Conservation (phyloP, 2,888 invertebrate species). For the Choristoneura rosaceana region DNA sequence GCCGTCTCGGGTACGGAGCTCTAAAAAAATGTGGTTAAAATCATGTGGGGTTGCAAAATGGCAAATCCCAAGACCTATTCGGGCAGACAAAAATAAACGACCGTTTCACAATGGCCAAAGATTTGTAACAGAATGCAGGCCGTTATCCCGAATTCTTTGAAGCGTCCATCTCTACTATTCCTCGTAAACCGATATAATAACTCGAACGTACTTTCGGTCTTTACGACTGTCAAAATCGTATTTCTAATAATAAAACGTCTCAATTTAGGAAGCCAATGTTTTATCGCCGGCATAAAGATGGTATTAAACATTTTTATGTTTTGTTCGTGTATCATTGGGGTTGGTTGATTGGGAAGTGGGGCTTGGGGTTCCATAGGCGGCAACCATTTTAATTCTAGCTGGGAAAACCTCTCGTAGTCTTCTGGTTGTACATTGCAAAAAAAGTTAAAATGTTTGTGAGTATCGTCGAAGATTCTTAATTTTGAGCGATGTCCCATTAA, state of each 20-base stretch:
- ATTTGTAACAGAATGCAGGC: conserved; percentile 24
- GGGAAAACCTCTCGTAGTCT: too few species aligned
- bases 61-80: background rate
- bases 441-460: too few species aligned
- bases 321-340: conserved; percentile 67
- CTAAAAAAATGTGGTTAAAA: background rate
- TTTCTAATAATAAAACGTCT: conserved; percentile 84
- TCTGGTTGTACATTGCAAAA: too few species aligned
- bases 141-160: conserved; percentile 48
- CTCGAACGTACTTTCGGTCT: conserved; percentile 61
- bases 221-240: conserved; percentile 82
- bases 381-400: background rate
- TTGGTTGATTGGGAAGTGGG: conserved; percentile 51
- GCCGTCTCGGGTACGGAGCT: too few species aligned
- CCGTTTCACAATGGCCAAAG: background rate
- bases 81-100: conserved; percentile 8
- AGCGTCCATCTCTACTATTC: conserved; percentile 67
- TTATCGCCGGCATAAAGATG: conserved; percentile 74
- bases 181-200: conserved; percentile 80
- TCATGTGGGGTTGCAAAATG: background rate
- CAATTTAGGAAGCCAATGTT: conserved; percentile 80
- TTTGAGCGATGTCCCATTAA: too few species aligned
- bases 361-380: background rate
- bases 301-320: conserved; percentile 71
- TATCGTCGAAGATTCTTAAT: too few species aligned